These are phyloP conservation scores for Plemyria rubiginata DNA, from an alignment of 2,888 invertebrate species.

Conservation along the genomic window DNA sequence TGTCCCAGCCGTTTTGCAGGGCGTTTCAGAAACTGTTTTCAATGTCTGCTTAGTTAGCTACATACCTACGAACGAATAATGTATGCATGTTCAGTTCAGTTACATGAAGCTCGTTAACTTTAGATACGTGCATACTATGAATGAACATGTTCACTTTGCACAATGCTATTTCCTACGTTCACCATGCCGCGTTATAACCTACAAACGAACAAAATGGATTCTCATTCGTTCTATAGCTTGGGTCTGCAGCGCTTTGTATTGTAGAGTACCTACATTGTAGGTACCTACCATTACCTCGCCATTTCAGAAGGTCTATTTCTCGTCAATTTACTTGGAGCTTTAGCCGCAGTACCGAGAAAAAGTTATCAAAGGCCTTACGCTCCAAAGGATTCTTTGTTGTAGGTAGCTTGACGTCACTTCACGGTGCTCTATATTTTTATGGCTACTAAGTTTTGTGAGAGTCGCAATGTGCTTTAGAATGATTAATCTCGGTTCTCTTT, in stretches of 20 bases:
- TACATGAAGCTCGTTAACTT: slow-evolving; percentile 17
- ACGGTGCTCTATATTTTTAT: slow-evolving; percentile 17
- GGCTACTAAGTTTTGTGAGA: slow-evolving; percentile 6
- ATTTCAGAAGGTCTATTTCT: slow-evolving; percentile 27
- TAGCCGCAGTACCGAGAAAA: slow-evolving; percentile 32
- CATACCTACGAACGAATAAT: not conserved
- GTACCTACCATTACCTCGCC: slow-evolving; percentile 14
- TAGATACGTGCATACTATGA: slow-evolving; percentile 1
- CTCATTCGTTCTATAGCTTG: slow-evolving; percentile 11
- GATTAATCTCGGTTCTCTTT: slow-evolving; percentile 5
- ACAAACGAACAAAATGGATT: slow-evolving; percentile 15
- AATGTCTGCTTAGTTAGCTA: not conserved
- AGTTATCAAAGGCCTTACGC: slow-evolving; percentile 42
- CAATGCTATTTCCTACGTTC: slow-evolving; percentile 12
- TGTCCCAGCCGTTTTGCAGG: slow-evolving; percentile 31
- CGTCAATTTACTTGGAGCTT: slow-evolving; percentile 35
- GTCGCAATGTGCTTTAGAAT: slow-evolving; percentile 8
- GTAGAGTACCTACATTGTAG: not conserved
- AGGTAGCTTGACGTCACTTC: slow-evolving; percentile 34
- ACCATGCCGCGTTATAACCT: slow-evolving; percentile 29
- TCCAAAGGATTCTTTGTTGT: slow-evolving; percentile 42
- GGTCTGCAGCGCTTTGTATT: slow-evolving; percentile 13
- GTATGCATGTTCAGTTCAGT: slow-evolving; percentile 2
- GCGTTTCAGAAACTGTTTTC: slow-evolving; percentile 25
- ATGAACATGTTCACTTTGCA: slow-evolving; percentile 5